A percentile compares a stretch with the other conserved stretches of the same genome.
These are phyloP conservation scores for Steatocranus sp. DNA, from an alignment of 2,797 vertebrate species.

Conservation along the genomic window DNA sequence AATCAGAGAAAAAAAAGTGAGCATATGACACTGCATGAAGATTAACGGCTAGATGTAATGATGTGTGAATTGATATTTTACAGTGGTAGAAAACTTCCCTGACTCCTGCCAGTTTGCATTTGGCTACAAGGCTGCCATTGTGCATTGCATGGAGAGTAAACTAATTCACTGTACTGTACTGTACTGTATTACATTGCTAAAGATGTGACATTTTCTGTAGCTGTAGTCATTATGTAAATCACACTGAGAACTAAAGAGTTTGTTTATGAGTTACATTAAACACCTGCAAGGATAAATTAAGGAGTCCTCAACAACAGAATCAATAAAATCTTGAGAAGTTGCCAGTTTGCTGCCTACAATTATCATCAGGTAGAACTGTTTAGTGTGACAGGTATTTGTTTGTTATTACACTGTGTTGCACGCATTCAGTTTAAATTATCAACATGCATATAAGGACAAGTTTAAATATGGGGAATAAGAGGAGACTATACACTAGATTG, in stretches of 20 bases:
- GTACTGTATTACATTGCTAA: background rate
- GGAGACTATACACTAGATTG: background rate
- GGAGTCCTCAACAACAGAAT: background rate
- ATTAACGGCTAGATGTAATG: background rate
- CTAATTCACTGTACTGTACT: background rate
- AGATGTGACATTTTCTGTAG: background rate
- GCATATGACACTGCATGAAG: background rate
- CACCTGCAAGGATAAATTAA: background rate
- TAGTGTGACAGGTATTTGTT: background rate
- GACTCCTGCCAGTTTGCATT: background rate
- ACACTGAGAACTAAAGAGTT: background rate
- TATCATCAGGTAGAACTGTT: background rate
- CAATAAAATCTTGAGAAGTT: background rate
- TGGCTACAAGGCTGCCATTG: background rate
- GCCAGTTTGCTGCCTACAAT: background rate
- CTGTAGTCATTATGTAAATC: constrained; percentile 3
- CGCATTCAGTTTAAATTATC: background rate
- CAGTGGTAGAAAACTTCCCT: background rate
- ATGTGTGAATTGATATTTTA: background rate
- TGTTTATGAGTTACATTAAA: background rate
- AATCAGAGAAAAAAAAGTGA: background rate
- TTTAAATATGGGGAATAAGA: background rate
- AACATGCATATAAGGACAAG: background rate
- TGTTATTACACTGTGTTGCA: background rate
- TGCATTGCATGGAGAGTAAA: background rate